A percentile compares a stretch with the other conserved stretches of the same genome.
phyloP scores from a whole-genome alignment of 2,888 invertebrate species.

The Willowsia nigromaculata region DNA sequence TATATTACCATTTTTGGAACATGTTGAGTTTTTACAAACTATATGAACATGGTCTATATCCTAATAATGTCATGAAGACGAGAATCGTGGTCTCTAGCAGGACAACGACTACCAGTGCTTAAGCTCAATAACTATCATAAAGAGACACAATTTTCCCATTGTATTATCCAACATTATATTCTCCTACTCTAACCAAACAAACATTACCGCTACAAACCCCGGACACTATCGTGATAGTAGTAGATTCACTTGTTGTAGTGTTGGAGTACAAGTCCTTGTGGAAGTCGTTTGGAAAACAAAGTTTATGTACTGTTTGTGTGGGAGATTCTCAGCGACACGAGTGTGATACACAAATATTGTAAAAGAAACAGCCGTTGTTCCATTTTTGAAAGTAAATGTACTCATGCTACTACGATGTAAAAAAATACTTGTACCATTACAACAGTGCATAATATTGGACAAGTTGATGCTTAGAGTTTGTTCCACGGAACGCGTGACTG shows the following conservation, averaged over 20 bases:
- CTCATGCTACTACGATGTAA: neutral
- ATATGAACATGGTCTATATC: neutral
- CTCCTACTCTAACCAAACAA: neutral
- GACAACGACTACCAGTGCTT: neutral
- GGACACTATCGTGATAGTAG: neutral
- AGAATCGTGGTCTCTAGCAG: neutral
- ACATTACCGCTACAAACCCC: neutral
- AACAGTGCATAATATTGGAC: conserved; percentile 29
- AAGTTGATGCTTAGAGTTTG: conserved; percentile 44
- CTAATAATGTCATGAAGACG: neutral
- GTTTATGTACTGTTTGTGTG: conserved; percentile 22
- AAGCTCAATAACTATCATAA: conserved; percentile 26
- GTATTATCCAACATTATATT: neutral
- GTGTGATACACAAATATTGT: conserved; percentile 16
- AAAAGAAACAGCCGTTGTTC: conserved; percentile 17
- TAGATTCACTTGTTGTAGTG: conserved; percentile 51
- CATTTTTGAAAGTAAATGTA: conserved; percentile 1
- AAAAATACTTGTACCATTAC: neutral
- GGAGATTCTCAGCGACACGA: neutral
- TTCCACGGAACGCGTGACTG: conserved; percentile 43
- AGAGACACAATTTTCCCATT: conserved; percentile 36
- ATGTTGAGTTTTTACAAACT: conserved; percentile 34
- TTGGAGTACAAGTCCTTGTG: neutral
- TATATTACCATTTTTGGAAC: conserved; percentile 12
- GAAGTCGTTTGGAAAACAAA: conserved; percentile 44